Conservation (phyloP, 2,113 vertebrate genomes). For the Fulica atra region DNA sequence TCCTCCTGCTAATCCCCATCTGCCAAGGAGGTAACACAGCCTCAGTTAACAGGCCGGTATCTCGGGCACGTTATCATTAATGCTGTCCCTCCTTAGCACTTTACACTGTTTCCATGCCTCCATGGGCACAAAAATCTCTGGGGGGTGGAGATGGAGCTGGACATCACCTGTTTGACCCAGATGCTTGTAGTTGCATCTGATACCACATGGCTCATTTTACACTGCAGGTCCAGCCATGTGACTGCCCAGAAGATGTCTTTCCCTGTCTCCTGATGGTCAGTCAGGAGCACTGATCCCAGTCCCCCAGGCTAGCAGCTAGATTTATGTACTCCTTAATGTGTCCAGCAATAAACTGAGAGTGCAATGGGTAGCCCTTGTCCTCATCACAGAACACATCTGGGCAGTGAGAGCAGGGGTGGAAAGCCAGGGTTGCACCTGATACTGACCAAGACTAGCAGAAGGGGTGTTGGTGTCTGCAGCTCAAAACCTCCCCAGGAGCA, state of each 20-base stretch:
- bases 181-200: not conserved
- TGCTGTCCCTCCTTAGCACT: not conserved
- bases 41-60: not conserved
- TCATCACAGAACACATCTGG: not conserved
- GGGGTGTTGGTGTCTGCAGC: rapidly evolving
- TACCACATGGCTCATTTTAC: not conserved
- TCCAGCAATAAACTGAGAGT: not conserved
- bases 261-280: not conserved
- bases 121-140: not conserved
- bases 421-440: not conserved
- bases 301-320: not conserved
- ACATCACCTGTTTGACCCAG: not conserved
- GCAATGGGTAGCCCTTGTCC: not conserved
- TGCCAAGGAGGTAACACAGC: not conserved
- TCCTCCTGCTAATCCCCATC: conserved; percentile 12
- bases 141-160: not conserved
- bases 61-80: not conserved
- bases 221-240: not conserved
- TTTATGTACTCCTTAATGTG: not conserved
- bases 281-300: not conserved
- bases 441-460: not conserved
- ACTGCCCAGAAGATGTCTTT: not conserved
- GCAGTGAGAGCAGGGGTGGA: not conserved
- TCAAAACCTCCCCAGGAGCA: not conserved
- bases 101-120: not conserved